Evolutionary conservation across 2,113 vertebrate species (phyloP), one percentile per base, ranked within the genome.

Genomic region (Nymphicus hollandicus): DNA sequence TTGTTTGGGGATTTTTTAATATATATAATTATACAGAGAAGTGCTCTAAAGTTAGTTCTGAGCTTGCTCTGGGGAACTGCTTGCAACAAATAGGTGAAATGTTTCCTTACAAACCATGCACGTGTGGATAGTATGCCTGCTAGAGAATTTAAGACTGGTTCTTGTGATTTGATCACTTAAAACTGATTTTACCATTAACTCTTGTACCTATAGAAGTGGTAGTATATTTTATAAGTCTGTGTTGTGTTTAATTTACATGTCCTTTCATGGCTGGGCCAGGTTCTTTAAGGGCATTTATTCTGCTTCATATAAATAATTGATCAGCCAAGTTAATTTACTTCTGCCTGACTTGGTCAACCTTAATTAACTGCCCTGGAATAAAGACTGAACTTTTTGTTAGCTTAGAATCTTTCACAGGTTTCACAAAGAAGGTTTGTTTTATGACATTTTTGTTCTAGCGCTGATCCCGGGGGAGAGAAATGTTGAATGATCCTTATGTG

Each of bases 261-360:
- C 97, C 97, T 98, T 98, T 98, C 97, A 97, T 98, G 98, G 98
- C 97, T 98, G 98, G 97, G 98, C 98, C 96, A 97, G 97, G 97
- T 98, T 98, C 98, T 99, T 99, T 99, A 98, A 98, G 98, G 98
- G 98, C 98, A 98, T 99, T 99, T 99, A 99, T 99, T 99, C 98
- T 99, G 98, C 98, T 98, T 99, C 98, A 98, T 99, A 99, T 99
- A 99, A 99, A 99, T 99, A 99, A 99, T 99, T 99, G 99, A 99
- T 99, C 98, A 98, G 98, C 98, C 98, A 98, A 98, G 98, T 99
- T 99, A 99, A 99, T 99, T 99, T 97, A 98, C 99, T 99, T 99
- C 98, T 99, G 98, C 98, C 98, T 98, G 98, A 98, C 98, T 99
- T 98, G 98, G 98, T 99, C 99, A 98, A 97, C 98, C 97, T 98